Evolutionary conservation across 1,140 invertebrate species (phyloP).

Genomic region (Macrostomum lignano): DNA sequence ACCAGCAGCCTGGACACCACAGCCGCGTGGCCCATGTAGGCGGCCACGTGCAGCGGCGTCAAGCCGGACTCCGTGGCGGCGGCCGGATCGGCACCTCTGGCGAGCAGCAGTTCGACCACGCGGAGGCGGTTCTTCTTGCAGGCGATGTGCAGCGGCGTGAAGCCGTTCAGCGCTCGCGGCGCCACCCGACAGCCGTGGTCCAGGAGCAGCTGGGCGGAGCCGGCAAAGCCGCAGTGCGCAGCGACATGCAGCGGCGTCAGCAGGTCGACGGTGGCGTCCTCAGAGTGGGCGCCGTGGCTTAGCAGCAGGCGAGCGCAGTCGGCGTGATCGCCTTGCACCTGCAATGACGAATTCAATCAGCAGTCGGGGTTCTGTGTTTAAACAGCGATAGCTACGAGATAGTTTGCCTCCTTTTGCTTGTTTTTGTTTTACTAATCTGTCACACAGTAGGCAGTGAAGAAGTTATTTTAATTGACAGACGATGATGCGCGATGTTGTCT

Average conservation of each 20-base stretch:
- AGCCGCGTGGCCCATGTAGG: conserved; percentile 14
- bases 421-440: too few relatives aligned
- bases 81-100: conserved; percentile 61
- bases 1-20: conserved; percentile 38
- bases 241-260: conserved; percentile 90
- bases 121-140: conserved; percentile 26
- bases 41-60: conserved; percentile 9
- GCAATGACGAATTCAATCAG: background rate
- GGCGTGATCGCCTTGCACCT: conserved; percentile 68
- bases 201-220: conserved; percentile 72
- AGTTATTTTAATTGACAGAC: too few relatives aligned
- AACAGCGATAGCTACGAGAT: background rate
- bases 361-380: background rate
- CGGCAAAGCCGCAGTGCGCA: conserved; percentile 60
- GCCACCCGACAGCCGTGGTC: conserved; percentile 75
- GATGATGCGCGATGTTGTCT: too few relatives aligned
- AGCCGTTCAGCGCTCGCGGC: conserved; percentile 64
- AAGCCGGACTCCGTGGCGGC: conserved; percentile 37
- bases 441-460: too few relatives aligned
- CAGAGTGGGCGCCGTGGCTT: conserved; percentile 65
- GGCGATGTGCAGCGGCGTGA: conserved; percentile 77
- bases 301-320: conserved; percentile 66
- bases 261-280: conserved; percentile 66
- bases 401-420: too few relatives aligned
- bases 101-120: conserved; percentile 59